A percentile compares a stretch with the other conserved stretches of the same genome.
phyloP scores from a whole-genome alignment of 2,888 invertebrate genomes.

The Dasypolia templi region DNA sequence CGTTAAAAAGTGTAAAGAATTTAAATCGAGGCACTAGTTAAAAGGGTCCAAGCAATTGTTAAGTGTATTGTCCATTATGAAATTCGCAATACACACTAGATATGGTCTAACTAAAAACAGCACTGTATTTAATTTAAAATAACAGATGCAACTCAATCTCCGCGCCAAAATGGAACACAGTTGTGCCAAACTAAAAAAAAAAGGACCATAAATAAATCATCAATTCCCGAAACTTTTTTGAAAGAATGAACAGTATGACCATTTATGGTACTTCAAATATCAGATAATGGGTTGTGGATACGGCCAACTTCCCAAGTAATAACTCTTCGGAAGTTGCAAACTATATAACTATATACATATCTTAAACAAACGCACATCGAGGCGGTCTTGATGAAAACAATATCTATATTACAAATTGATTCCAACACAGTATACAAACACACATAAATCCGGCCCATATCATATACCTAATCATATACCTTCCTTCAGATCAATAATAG shows the following conservation, averaged over 20 bases:
- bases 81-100: too few species aligned
- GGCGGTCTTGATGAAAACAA: slow-evolving; percentile 34
- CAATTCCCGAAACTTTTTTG: too few species aligned
- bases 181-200: too few species aligned
- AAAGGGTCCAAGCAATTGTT: not conserved
- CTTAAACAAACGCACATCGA: slow-evolving; percentile 34
- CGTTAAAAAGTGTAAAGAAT: slow-evolving; percentile 34
- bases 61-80: too few species aligned
- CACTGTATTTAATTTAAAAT: too few species aligned
- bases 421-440: slow-evolving; percentile 38
- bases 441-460: slow-evolving; percentile 35
- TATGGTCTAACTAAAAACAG: too few species aligned
- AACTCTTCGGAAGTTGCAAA: slow-evolving; percentile 15
- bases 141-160: too few species aligned
- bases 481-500: slow-evolving; percentile 41
- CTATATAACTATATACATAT: too few species aligned
- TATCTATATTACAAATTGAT: slow-evolving; percentile 19
- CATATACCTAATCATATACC: slow-evolving; percentile 44
- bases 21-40: slow-evolving; percentile 10
- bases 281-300: not conserved
- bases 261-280: not conserved
- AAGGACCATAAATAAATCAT: too few species aligned
- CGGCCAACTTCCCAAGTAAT: slow-evolving; percentile 33
- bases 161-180: too few species aligned
- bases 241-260: too few species aligned